A percentile compares a stretch with the other conserved stretches of the same genome.
These are phyloP conservation scores for Parapristionchus giblindavisi DNA, from an alignment of 2,888 invertebrate genomes.

Conservation along the genomic window DNA sequence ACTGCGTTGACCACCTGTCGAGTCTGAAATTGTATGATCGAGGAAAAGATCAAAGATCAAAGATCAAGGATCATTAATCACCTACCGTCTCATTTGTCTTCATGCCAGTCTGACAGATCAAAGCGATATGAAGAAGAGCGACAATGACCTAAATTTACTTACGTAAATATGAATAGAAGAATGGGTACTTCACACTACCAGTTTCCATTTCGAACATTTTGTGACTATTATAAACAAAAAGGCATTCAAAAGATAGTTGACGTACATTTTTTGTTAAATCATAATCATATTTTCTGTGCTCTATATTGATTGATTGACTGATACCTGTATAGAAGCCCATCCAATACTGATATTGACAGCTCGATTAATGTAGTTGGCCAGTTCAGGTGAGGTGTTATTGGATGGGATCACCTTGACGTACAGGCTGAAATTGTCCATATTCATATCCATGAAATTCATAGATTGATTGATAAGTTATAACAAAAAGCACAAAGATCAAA, in stretches of 20 bases:
- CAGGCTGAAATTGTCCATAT: too few relatives aligned
- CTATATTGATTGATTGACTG: too few relatives aligned
- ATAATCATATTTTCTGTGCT: too few relatives aligned
- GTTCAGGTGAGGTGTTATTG: too few relatives aligned
- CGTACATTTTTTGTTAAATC: too few relatives aligned
- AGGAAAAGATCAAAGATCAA: background rate
- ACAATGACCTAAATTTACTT: conserved; percentile 62
- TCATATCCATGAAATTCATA: too few relatives aligned
- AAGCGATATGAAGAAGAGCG: conserved; percentile 58
- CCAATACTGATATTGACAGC: conserved; percentile 60
- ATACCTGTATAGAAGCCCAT: conserved; percentile 56
- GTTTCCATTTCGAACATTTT: background rate
- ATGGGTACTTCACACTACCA: background rate
- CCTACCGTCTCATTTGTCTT: conserved; percentile 63
- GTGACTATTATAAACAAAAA: too few relatives aligned
- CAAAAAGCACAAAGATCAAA: conserved; percentile 58
- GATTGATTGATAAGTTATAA: conserved; percentile 57
- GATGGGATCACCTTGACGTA: too few relatives aligned
- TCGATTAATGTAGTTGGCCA: conserved; percentile 51
- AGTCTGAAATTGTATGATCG: conserved; percentile 49
- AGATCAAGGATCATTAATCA: background rate
- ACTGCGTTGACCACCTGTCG: conserved; percentile 65
- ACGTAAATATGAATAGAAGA: too few relatives aligned
- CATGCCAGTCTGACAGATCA: conserved; percentile 64
- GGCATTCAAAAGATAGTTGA: too few relatives aligned